A percentile compares a stretch with the other conserved stretches of the same genome.
These are phyloP conservation scores for Sparus aurata DNA, from an alignment of 2,797 vertebrate genomes.

Conservation along the genomic window DNA sequence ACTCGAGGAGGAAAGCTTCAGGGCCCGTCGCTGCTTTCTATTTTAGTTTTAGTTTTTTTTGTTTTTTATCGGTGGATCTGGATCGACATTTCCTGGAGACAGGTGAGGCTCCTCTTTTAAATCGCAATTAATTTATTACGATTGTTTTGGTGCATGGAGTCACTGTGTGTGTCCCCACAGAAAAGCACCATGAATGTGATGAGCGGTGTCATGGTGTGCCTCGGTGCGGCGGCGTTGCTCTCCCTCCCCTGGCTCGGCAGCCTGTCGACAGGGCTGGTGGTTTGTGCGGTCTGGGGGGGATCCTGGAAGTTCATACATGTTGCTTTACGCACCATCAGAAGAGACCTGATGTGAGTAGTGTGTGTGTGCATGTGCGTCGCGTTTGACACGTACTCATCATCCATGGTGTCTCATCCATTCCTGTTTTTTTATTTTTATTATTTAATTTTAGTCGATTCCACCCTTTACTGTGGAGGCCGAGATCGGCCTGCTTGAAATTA, in stretches of 20 bases:
- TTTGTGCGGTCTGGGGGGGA: slow-evolving; percentile 81
- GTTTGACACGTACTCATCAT: too few relatives aligned
- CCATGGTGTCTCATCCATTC: background rate
- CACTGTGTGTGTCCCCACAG: slow-evolving; percentile 46
- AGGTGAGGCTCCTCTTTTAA: slow-evolving; percentile 40
- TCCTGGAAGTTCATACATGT: slow-evolving; percentile 86
- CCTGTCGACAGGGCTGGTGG: slow-evolving; percentile 77
- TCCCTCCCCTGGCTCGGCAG: slow-evolving; percentile 85
- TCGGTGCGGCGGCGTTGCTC: slow-evolving; percentile 77
- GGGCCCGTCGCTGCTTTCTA: background rate
- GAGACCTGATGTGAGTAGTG: slow-evolving; percentile 88
- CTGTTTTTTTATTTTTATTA: too few relatives aligned
- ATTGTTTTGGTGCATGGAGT: background rate
- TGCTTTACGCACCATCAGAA: slow-evolving; percentile 82
- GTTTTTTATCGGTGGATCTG: background rate
- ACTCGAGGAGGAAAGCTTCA: background rate
- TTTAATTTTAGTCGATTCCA: too few relatives aligned
- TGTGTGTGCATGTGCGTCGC: too few relatives aligned
- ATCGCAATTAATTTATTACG: background rate
- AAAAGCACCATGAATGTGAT: slow-evolving; percentile 50
- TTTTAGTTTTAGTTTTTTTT: background rate
- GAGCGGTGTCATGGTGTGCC: slow-evolving; percentile 38
- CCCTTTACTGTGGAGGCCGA: too few relatives aligned
- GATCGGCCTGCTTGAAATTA: too few relatives aligned
- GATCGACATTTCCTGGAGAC: background rate